These are phyloP conservation scores for Meandrina meandrites DNA, from an alignment of 92 coral and sea anemone species.

Conservation along the genomic window DNA sequence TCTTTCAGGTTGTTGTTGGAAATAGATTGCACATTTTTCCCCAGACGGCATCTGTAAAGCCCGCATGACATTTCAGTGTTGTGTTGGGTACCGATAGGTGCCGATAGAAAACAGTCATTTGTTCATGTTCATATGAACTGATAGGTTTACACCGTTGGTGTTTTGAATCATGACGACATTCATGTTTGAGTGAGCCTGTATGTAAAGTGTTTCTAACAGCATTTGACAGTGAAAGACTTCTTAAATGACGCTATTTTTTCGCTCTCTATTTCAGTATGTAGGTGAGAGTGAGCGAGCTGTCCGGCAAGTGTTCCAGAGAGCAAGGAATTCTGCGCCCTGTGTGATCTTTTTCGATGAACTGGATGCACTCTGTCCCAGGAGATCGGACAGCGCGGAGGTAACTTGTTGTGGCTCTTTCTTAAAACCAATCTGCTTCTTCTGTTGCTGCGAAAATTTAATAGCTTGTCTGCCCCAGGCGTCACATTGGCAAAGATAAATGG, in stretches of 20 bases:
- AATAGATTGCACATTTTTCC: too few relatives aligned
- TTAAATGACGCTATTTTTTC: not conserved
- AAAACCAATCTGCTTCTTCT: too few relatives aligned
- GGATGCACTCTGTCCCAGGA: slow-evolving; percentile 94
- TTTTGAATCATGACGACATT: not conserved
- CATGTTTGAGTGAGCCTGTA: not conserved
- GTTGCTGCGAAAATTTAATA: not conserved
- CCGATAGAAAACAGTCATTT: slow-evolving; percentile 15
- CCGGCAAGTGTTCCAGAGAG: slow-evolving; percentile 97
- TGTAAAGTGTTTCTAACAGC: not conserved
- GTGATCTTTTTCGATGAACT: slow-evolving; percentile 98
- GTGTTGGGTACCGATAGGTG: slow-evolving; percentile 34
- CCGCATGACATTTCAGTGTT: slow-evolving; percentile 14
- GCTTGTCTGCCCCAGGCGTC: too few relatives aligned
- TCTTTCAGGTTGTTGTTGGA: too few relatives aligned
- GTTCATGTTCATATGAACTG: not conserved
- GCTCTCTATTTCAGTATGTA: slow-evolving; percentile 68
- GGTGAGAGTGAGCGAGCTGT: slow-evolving; percentile 99
- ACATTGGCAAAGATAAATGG: too few relatives aligned
- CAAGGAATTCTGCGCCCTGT: slow-evolving; percentile 94
- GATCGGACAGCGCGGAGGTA: slow-evolving; percentile 93
- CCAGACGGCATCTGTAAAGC: slow-evolving; percentile 31
- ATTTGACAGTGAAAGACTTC: not conserved
- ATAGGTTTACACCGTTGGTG: not conserved
- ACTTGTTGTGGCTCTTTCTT: not conserved